These are phyloP conservation scores for Zaprionus lineosus DNA, from an alignment of 2,888 invertebrate genomes.

Conservation along the genomic window DNA sequence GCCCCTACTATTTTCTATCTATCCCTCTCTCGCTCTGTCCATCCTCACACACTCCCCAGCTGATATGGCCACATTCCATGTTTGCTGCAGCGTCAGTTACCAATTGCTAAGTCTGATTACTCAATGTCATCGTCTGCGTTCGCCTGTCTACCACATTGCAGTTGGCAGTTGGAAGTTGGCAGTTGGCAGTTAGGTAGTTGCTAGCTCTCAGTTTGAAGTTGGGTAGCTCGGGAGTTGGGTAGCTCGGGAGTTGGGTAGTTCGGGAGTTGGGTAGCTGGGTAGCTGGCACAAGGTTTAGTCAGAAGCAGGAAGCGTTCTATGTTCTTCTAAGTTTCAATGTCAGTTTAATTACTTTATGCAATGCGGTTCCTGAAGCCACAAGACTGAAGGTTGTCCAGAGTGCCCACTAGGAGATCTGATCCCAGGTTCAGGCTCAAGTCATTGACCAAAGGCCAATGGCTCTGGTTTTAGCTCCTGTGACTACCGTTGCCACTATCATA, in stretches of 20 bases:
- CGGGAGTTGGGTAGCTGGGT: no score
- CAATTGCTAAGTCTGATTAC: constrained; percentile 76
- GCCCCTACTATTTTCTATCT: background rate
- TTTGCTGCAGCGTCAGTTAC: constrained; percentile 47
- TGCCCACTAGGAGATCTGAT: background rate
- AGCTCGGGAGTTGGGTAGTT: no score
- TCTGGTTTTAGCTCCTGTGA: constrained; percentile 14
- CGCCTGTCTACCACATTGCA: constrained; percentile 48
- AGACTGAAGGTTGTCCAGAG: constrained; percentile 24
- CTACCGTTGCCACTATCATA: constrained; percentile 38
- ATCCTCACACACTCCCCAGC: constrained; percentile 38
- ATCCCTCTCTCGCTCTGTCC: constrained; percentile 23
- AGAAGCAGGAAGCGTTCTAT: constrained; percentile 77
- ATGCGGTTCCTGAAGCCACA: constrained; percentile 49
- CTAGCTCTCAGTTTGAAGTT: constrained; percentile 38
- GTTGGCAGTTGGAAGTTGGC: constrained; percentile 21
- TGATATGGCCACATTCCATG: constrained; percentile 75
- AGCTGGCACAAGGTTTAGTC: constrained; percentile 56
- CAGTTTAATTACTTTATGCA: constrained; percentile 78
- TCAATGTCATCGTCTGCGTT: constrained; percentile 74
- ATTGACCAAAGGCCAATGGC: constrained; percentile 67
- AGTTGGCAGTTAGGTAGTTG: constrained; percentile 14
- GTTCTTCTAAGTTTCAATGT: constrained; percentile 78
- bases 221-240: constrained; percentile 39
- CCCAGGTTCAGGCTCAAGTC: constrained; percentile 40